phyloP scores from a whole-genome alignment of 2,797 vertebrate genomes.

The Lutjanus campechanus region DNA sequence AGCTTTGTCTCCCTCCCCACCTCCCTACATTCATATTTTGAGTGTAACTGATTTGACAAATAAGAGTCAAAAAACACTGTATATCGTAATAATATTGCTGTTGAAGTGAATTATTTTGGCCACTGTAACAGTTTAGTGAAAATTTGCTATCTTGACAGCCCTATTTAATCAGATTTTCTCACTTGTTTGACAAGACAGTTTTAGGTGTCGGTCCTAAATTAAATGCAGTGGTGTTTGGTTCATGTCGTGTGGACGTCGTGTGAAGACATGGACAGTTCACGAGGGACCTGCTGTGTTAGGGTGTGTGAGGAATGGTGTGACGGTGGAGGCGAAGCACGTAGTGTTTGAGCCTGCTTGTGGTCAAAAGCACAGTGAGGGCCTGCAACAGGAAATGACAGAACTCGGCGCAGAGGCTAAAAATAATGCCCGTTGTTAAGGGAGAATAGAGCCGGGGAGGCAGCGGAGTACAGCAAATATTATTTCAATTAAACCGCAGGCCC shows the following conservation, averaged over 20 bases:
- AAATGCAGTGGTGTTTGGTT: slow-evolving; percentile 4
- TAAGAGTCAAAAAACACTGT: too few species aligned
- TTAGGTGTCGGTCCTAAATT: slow-evolving; percentile 1
- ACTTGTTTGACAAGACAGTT: slow-evolving; percentile 1
- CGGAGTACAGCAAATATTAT: slow-evolving; percentile 85
- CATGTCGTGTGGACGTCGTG: slow-evolving; percentile 14
- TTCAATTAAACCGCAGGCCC: slow-evolving; percentile 80
- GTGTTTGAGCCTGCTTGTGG: slow-evolving; percentile 67
- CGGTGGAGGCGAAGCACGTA: slow-evolving; percentile 40
- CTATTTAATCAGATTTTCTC: not conserved
- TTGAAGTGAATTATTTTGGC: too few species aligned
- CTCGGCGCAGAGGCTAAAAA: slow-evolving; percentile 81
- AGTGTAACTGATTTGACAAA: too few species aligned
- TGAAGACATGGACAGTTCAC: slow-evolving; percentile 20
- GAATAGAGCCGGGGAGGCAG: slow-evolving; percentile 78
- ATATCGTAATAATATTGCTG: too few species aligned
- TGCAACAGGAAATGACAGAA: slow-evolving; percentile 86
- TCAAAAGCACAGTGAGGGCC: slow-evolving; percentile 45
- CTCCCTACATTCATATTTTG: too few species aligned
- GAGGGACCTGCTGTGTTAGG: not conserved
- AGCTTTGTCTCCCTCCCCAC: too few species aligned
- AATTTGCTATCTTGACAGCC: too few species aligned
- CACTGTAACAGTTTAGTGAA: too few species aligned
- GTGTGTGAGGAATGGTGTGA: slow-evolving; percentile 28
- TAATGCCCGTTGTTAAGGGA: slow-evolving; percentile 84